Conservation (phyloP, 2,888 invertebrate species). For the Rugalucina vietnamica region DNA sequence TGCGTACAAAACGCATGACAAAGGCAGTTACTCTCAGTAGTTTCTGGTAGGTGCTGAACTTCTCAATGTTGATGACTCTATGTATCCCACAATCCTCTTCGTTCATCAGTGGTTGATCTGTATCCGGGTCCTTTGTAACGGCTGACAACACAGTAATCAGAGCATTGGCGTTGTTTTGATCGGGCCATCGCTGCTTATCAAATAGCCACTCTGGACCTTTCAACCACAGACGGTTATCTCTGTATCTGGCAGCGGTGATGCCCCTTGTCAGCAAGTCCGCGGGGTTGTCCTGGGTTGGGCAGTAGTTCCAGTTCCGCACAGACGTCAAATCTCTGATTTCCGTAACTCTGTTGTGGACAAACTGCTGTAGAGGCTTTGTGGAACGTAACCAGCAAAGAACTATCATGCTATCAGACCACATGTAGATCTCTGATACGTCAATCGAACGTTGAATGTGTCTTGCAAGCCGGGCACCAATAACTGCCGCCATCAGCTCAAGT, state of each 20-base stretch:
- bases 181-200: not conserved
- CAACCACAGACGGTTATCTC: conserved; percentile 3
- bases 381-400: conserved; percentile 29
- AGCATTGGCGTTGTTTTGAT: not conserved
- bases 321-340: conserved; percentile 28
- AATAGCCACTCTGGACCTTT: conserved; percentile 7
- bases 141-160: not conserved
- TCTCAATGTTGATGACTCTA: not conserved
- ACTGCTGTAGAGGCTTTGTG: conserved; percentile 22
- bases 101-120: not conserved
- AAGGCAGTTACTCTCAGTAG: not conserved
- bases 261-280: conserved; percentile 43
- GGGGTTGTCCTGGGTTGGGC: conserved; percentile 39
- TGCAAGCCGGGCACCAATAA: not conserved
- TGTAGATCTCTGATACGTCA: not conserved
- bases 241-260: conserved; percentile 7
- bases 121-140: too few relatives aligned
- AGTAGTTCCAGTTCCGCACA: conserved; percentile 27
- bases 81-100: not conserved
- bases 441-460: not conserved
- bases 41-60: not conserved
- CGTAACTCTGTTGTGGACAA: conserved; percentile 31
- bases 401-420: conserved; percentile 42
- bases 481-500: conserved; percentile 50
- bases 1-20: not conserved